Evolutionary conservation across 2,888 invertebrate genomes (phyloP), one percentile per base, ranked within the genome.

Genomic region (Andrena dorsata): DNA sequence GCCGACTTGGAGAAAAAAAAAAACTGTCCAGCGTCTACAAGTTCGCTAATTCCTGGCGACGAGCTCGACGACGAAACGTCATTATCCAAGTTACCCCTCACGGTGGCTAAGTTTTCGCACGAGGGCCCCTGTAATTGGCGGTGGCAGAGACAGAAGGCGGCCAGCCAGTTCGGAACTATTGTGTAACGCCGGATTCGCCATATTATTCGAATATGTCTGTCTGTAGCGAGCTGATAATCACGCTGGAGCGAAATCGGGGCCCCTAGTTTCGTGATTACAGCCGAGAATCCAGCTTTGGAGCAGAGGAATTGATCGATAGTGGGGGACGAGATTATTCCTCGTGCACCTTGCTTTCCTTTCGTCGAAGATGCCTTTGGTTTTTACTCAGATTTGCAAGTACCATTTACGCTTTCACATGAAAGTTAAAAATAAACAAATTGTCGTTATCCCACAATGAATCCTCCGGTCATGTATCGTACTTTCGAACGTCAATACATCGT

Each of bases 31-130:
- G 23, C 49, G 6, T 2, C 8, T 41, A 20, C n/a, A 82, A 82
- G 30, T 82, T 81, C 6, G 71, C 56, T 76, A 81, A 81, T 76
- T 58, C 56, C 28, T 10, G 23, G 30, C 51, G 74, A 75, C 80
- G 47, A 80, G 49, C 56, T 41, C 35, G 65, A 35, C 61, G 47
- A 49, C 35, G 80, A 76, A 82, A 82, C 51, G 76, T 81, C 68
- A 69, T 82, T 82, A 82, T 80, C 82, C 66, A 81, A 82, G 81
- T 82, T 82, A 64, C 13, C 64, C 10, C 58, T 41, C 30, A 7
- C 35, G 63, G 69, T 60, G 70, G 58, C 63, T 60, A 76, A 82
- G 82, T 82, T 82, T 82, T 76, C 58, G 26, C 41, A 41, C 32
- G 30, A n/a, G 61, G 49, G 76, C 76, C 64, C 58, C 81, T 64